These are phyloP conservation scores for Galbula dea DNA, from an alignment of 2,113 vertebrate genomes.

Conservation along the genomic window DNA sequence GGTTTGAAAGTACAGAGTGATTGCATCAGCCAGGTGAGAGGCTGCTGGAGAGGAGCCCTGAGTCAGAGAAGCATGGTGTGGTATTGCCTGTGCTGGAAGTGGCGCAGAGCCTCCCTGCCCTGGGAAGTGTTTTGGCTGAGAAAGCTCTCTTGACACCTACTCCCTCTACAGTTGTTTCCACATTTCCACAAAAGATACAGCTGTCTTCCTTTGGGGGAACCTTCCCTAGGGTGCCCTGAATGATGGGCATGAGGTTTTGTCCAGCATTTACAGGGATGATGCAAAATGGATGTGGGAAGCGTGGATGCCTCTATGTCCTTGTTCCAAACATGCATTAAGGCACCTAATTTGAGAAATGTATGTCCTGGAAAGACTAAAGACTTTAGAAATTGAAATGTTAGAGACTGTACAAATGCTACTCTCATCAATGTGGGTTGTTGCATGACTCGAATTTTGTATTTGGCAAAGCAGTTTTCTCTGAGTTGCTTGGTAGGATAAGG, in stretches of 20 bases:
- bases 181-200: neutral
- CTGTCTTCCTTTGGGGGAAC: neutral
- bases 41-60: neutral
- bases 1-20: neutral
- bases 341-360: neutral
- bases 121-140: neutral
- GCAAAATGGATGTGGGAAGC: neutral
- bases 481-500: neutral
- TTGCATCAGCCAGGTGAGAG: slow-evolving; percentile 49
- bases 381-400: neutral
- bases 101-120: neutral
- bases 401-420: neutral
- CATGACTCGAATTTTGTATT: neutral
- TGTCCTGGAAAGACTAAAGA: neutral
- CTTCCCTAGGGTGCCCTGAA: neutral
- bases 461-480: neutral
- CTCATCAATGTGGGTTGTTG: neutral
- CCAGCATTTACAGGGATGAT: neutral
- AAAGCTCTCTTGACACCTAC: neutral
- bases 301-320: too few species aligned
- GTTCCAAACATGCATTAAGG: neutral
- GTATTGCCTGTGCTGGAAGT: neutral
- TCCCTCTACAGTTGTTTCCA: neutral
- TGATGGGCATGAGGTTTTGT: neutral
- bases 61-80: neutral